Evolutionary conservation across 2,888 invertebrate genomes (phyloP), one percentile per base, ranked within the genome.

Genomic region (Deladenus siricidicola): DNA sequence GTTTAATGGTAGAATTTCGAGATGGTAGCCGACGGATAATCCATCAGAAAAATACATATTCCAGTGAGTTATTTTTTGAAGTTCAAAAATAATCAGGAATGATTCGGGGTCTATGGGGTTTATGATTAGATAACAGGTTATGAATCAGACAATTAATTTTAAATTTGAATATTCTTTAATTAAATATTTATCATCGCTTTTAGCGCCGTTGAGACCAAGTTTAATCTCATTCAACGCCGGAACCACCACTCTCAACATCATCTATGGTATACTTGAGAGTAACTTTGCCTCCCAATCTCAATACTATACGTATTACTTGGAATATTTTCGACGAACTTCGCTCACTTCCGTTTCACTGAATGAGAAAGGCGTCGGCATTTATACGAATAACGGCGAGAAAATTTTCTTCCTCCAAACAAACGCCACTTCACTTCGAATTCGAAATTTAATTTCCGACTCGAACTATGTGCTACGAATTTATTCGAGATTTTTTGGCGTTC

Each of bases 401-500:
- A 34, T 47, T 2, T 23, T 44, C 44, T 54, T 43, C n/a, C 26
- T 21, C 44, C 19, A 23, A n/a, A 45, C 23, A 3, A 55, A 50
- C 6, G 21, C 28, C 24, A 8, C 47, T 8, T n/a, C 43, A 29
- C 28, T 44, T 8, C 42, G n/a, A 6, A 47, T 21, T 19, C 47
- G 44, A 42, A 24, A 55, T 24, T n/a, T 55, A 19, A 26, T 55
- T 4, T 14, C 17, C 26, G 45, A 45, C 28, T 44, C n/a, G 6
- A 28, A 23, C 3, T 26, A 48, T 6, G 28, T 56, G 23, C 21
- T 57, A 24, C 26, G 29, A 26, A n/a, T 57, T 26, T 57, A 23
- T 42, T 17, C 57, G n/a, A 34, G 23, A 14, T 57, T 49, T 30
- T 57, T 57, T 49, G 57, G 57, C 10, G 57, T 57, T 21, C 49